Conservation (phyloP, 2,888 invertebrate genomes). For the Meteorus cinctellus region DNA sequence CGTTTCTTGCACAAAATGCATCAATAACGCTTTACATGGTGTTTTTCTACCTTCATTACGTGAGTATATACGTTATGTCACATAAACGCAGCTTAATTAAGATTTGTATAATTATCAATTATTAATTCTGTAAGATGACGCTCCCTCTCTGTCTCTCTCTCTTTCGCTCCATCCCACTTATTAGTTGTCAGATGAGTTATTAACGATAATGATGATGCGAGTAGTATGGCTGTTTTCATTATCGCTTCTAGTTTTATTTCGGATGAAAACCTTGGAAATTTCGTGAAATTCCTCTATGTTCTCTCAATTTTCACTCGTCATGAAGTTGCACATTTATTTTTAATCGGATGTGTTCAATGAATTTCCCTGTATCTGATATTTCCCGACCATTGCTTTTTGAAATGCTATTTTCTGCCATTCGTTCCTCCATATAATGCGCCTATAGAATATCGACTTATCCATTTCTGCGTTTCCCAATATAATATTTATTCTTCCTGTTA, state of each 20-base stretch:
- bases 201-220: not conserved
- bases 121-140: not conserved
- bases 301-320: not conserved
- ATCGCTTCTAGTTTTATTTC: not conserved
- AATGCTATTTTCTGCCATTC: constrained; percentile 21
- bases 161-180: not conserved
- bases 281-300: not conserved
- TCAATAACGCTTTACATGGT: constrained; percentile 32
- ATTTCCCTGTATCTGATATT: not conserved
- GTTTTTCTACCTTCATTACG: constrained; percentile 36
- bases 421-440: constrained; percentile 41
- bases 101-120: constrained; percentile 36
- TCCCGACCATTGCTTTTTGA: not conserved
- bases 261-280: not conserved
- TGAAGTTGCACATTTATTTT: not conserved
- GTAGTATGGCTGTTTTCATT: not conserved
- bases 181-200: constrained; percentile 16
- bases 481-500: constrained; percentile 32
- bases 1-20: constrained; percentile 25
- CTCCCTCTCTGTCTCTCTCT: not conserved
- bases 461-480: constrained; percentile 36
- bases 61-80: constrained; percentile 19
- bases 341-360: not conserved
- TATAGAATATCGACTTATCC: constrained; percentile 47
- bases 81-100: constrained; percentile 33